These are phyloP conservation scores for Sycophaga agraensis DNA, from an alignment of 1,140 invertebrate genomes.

Conservation along the genomic window DNA sequence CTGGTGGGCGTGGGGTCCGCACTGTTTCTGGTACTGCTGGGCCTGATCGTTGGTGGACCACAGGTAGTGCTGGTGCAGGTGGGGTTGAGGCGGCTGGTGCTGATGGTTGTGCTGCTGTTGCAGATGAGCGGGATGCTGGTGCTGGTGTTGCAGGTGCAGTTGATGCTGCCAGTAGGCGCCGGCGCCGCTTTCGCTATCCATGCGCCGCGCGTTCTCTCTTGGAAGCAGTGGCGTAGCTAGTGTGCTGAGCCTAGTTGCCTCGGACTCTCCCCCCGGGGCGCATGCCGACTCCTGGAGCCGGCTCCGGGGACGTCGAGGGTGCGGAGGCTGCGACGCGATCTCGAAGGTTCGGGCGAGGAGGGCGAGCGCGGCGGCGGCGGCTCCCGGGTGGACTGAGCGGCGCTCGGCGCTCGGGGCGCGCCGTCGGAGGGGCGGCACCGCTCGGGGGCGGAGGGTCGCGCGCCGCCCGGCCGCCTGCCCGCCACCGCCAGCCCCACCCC, in stretches of 20 bases:
- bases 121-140: constrained; percentile 28
- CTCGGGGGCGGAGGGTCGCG: too few relatives aligned
- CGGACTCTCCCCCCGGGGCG: not conserved
- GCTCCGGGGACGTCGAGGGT: not conserved
- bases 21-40: not conserved
- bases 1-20: not conserved
- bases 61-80: constrained; percentile 32
- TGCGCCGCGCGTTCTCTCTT: too few relatives aligned
- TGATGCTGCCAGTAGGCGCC: constrained; percentile 49
- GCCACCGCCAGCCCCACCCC: too few relatives aligned
- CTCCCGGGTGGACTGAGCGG: not conserved
- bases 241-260: constrained; percentile 29
- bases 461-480: too few relatives aligned
- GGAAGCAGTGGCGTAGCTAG: too few relatives aligned
- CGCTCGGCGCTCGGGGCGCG: too few relatives aligned
- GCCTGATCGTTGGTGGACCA: not conserved
- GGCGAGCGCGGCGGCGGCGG: not conserved
- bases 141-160: constrained; percentile 31
- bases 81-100: constrained; percentile 23
- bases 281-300: not conserved
- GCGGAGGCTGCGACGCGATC: not conserved
- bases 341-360: not conserved
- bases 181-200: constrained; percentile 40
- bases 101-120: constrained; percentile 36
- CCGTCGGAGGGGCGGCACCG: not conserved